These are phyloP conservation scores for Benthosema pterotum DNA, from an alignment of 2,797 vertebrate species.

Conservation along the genomic window DNA sequence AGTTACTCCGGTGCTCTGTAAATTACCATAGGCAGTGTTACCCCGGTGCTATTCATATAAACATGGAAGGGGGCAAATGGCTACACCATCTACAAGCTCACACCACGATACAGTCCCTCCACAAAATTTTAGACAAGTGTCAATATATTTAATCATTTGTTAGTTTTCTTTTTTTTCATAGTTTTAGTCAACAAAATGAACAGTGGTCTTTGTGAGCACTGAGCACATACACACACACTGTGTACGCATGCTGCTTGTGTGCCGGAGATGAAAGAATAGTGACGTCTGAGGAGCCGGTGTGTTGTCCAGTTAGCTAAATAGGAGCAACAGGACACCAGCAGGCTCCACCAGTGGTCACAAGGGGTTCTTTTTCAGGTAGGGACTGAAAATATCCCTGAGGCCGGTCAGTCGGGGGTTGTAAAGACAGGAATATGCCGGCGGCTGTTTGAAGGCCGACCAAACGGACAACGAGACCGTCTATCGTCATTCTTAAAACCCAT, in stretches of 20 bases:
- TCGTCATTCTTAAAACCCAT: slow-evolving; percentile 32
- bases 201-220: too few species aligned
- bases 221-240: too few species aligned
- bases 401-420: slow-evolving; percentile 58
- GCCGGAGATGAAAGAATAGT: slow-evolving; percentile 34
- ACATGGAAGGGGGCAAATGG: too few species aligned
- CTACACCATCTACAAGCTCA: too few species aligned
- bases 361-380: slow-evolving; percentile 77
- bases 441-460: slow-evolving; percentile 46
- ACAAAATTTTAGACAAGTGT: too few species aligned
- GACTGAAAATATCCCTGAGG: slow-evolving; percentile 77
- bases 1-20: too few species aligned
- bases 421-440: slow-evolving; percentile 70
- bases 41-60: too few species aligned
- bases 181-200: too few species aligned
- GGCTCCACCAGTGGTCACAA: slow-evolving; percentile 44
- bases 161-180: too few species aligned
- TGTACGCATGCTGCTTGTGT: not conserved
- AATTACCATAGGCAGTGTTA: too few species aligned
- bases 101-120: too few species aligned
- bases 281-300: slow-evolving; percentile 27
- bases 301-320: slow-evolving; percentile 53
- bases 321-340: slow-evolving; percentile 64
- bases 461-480: slow-evolving; percentile 50
- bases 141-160: too few species aligned